Base-by-base conservation (phyloP, 2,797 vertebrate genomes). In the Dicrostonyx torquatus region DNA sequence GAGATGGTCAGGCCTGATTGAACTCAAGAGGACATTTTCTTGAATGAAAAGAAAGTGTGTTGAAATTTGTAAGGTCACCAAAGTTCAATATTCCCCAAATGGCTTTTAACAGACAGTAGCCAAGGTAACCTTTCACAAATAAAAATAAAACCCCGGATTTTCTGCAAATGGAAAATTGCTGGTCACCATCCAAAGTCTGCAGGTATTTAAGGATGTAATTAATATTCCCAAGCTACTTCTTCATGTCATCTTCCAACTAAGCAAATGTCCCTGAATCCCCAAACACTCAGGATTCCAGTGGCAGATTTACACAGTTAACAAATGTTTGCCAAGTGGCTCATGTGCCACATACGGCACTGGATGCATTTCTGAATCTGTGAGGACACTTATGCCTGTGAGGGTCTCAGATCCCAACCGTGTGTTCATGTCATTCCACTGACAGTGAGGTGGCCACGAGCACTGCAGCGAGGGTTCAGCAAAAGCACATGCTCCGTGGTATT, bases 11-110 rank as follows among this genome's bases (percentile, higher is more conserved):
- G 26, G 82, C 34, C 2, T 83, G 78, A 22, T 0, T 5, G n/a
- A 89, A 88, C 29, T 55, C 55, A 76, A 83, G 64, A 90, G 53
- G 55, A 91, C 55, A 80, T 85, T 83, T 87, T n/a, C n/a, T 92
- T 87, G 66, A 82, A 76, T 70, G 45, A 93, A 50, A 93, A 96
- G 87, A 83, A 95, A 95, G 45, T 48, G 20, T 78, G 62, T 29
- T 95, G 92, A 92, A 90, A 96, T 78, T 91, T 95, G 43, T 70
- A 97, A 95, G 93, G 95, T 95, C 73, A 94, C 26, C 72, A 70
- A 78, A 94, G 90, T 94, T 93, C 79, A 88, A 95, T 72, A 58
- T 83, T 78, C 80, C 70, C 80, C 72, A 78, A 93, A 89, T 45
- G 62, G 29, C 68, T 93, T 76, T 80, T 34, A 17, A 50, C 29